Conservation (phyloP, 2,797 vertebrate genomes). For the Spondyliosoma cantharus region DNA sequence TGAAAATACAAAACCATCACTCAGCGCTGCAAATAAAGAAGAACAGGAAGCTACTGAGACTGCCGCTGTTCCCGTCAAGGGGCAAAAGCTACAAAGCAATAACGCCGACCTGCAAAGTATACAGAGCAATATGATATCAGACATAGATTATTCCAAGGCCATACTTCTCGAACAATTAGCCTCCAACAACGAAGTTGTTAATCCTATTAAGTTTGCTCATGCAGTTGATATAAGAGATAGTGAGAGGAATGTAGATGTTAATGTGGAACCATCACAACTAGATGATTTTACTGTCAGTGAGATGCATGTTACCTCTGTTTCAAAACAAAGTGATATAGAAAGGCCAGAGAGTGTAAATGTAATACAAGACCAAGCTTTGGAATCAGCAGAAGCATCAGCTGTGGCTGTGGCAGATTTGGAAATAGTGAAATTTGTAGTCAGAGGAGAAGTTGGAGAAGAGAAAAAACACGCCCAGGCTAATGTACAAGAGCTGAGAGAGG, state of each 20-base stretch:
- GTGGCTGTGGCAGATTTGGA: slow-evolving; percentile 6
- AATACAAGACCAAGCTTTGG: slow-evolving; percentile 25
- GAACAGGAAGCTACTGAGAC: slow-evolving; percentile 27
- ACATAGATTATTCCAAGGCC: neutral
- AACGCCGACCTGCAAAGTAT: neutral
- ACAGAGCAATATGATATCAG: slow-evolving; percentile 21
- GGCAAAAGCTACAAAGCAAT: slow-evolving; percentile 1
- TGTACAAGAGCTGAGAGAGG: slow-evolving; percentile 3
- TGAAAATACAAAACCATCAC: slow-evolving; percentile 28
- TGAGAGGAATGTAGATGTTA: slow-evolving; percentile 8
- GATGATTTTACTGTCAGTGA: slow-evolving; percentile 1
- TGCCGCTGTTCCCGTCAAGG: neutral
- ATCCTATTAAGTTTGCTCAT: slow-evolving; percentile 2
- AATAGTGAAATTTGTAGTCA: slow-evolving; percentile 3
- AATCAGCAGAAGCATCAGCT: slow-evolving; percentile 3
- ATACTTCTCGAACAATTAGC: slow-evolving; percentile 15
- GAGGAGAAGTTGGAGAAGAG: slow-evolving; percentile 13
- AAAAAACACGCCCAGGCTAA: neutral
- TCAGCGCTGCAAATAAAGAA: neutral
- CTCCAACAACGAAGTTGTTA: slow-evolving; percentile 13
- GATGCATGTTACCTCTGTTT: neutral
- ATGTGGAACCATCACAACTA: neutral
- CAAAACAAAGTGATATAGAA: slow-evolving; percentile 16
- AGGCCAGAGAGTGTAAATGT: neutral
- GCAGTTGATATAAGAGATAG: slow-evolving; percentile 1